Conservation (phyloP, 2,113 vertebrate species). For the Phalacrocorax pelagicus region DNA sequence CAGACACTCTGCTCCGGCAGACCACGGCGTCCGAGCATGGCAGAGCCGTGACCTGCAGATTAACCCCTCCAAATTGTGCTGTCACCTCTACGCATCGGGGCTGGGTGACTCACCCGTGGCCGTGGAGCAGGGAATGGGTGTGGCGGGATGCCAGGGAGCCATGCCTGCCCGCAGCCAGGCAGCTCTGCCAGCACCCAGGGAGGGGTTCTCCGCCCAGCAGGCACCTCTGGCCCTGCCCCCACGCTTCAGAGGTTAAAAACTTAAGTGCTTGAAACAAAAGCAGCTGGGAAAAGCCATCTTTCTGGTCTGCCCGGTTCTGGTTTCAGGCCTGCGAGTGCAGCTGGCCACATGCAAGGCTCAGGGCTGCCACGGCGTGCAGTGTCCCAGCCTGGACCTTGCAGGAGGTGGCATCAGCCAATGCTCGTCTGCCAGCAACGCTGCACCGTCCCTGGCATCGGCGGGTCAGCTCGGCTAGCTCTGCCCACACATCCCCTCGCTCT, state of each 20-base stretch:
- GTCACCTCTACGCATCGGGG: rapidly evolving
- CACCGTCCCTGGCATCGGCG: rapidly evolving
- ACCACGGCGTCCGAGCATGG: background rate
- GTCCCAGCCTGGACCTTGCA: background rate
- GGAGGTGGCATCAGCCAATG: background rate
- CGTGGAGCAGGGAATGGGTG: background rate
- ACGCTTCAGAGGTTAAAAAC: background rate
- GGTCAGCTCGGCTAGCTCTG: background rate
- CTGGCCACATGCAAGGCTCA: background rate
- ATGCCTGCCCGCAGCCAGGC: background rate
- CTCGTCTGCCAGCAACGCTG: background rate
- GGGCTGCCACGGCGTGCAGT: background rate
- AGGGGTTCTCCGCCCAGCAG: background rate
- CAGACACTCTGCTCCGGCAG: background rate
- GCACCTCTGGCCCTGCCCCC: background rate
- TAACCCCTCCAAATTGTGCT: rapidly evolving
- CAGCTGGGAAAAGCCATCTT: background rate
- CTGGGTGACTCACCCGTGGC: background rate
- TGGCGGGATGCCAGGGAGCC: background rate
- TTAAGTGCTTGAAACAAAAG: background rate
- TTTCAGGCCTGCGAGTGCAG: background rate
- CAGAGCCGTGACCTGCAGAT: rapidly evolving
- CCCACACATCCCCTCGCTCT: background rate
- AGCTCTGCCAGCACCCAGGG: background rate
- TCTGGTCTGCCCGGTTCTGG: background rate